Evolutionary conservation across 1,140 invertebrate genomes (phyloP), one percentile per base, ranked within the genome.

Genomic region (Mesaphorura yosii): DNA sequence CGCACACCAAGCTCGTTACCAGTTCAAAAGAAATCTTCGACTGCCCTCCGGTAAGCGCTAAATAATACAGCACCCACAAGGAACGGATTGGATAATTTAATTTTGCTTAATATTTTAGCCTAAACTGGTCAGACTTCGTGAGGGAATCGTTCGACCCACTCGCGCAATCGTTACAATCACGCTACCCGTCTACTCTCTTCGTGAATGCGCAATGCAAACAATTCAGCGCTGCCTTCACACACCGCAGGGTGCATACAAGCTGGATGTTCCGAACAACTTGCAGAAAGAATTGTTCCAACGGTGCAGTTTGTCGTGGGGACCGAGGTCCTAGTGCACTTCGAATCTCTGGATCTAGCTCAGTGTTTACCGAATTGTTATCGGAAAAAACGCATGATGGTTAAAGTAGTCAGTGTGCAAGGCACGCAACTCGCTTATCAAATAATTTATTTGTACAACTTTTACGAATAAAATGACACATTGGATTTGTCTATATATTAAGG

Each of bases 1-100:
- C 78, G 0, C 74, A 74, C 37, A 79, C 82, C 51, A 75, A 69
- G 67, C 52, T 72, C 20, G 64, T 71, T 20, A 64, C 61, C 7
- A 58, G 55, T 10, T 58, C 42, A 10, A 65, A 62, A 40, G 64
- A 70, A n/a, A 68, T 74, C 38, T 74, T 68, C 40, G 62, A 65
- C 28, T 53, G 51, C 25, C 57, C 57, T 22, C 55, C 57, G 46
- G 61, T 63, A 48, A 40, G 28, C 31, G 17, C 22, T 20, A 29
- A 25, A 42, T 26, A 19, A 52, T 6, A n/a, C 20, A 6, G 29
- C 19, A 34, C 23, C n/a, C 12, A 12, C 28, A 46, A 15, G 26
- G 38, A 15, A 31, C 12, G 12, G 19, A 29, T 23, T 29, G 37
- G 22, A 48, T 29, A 27, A 27, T 10, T 31, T 29, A 10, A 25